phyloP scores from a whole-genome alignment of 1,140 invertebrate species.

The Zaprionus ghesquierei region DNA sequence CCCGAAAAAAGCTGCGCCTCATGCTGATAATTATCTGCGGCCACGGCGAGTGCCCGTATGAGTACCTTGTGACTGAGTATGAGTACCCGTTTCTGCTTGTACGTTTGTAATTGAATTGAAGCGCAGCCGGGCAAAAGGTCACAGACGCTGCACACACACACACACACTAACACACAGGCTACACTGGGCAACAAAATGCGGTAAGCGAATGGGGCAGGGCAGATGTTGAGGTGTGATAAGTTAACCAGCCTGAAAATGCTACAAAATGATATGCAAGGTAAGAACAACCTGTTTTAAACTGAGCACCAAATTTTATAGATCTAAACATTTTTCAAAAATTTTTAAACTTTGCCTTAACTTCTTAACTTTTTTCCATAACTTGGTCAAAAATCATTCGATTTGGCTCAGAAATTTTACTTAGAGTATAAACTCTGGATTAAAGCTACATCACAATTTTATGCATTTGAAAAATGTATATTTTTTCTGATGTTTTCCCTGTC shows the following conservation, averaged over 20 bases:
- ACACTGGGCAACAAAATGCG: slow-evolving; percentile 41
- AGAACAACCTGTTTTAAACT: too few species aligned
- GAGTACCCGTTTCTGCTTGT: slow-evolving; percentile 2
- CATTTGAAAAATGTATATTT: too few species aligned
- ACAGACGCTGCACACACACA: slow-evolving; percentile 59
- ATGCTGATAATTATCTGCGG: slow-evolving; percentile 70
- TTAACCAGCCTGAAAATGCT: neutral
- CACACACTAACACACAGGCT: slow-evolving; percentile 8
- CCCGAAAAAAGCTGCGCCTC: slow-evolving; percentile 55
- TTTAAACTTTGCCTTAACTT: too few species aligned
- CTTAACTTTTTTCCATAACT: too few species aligned
- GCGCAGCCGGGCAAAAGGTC: slow-evolving; percentile 66
- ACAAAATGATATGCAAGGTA: neutral
- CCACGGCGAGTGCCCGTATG: slow-evolving; percentile 3
- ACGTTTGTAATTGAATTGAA: slow-evolving; percentile 69
- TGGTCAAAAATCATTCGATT: too few species aligned
- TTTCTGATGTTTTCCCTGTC: too few species aligned
- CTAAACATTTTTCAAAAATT: too few species aligned
- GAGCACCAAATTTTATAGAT: too few species aligned
- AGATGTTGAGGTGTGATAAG: neutral
- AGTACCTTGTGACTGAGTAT: neutral
- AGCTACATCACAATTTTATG: too few species aligned
- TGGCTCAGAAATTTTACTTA: too few species aligned
- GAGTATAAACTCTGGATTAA: too few species aligned
- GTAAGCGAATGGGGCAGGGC: neutral